phyloP scores from a whole-genome alignment of 1,140 invertebrate genomes.

The Ceratosolen solmsi region DNA sequence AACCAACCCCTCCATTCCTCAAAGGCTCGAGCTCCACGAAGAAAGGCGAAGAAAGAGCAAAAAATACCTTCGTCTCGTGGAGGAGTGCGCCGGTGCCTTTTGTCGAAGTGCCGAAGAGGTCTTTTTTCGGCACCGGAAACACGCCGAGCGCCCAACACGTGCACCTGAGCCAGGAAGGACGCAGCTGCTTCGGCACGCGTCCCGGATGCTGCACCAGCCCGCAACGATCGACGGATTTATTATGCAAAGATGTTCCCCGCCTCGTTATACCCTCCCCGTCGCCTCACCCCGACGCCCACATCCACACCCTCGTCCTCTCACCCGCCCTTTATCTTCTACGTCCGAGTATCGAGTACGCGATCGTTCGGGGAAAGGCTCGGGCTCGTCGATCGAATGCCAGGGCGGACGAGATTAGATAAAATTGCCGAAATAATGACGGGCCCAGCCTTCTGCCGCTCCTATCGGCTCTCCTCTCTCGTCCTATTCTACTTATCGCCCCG shows the following conservation, averaged over 20 bases:
- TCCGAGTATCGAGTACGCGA: background rate
- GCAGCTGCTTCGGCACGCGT: conserved; percentile 16
- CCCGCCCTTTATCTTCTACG: background rate
- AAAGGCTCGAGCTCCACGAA: no score
- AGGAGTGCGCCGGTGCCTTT: background rate
- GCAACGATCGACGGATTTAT: conserved; percentile 34
- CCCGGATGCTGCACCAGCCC: conserved; percentile 32
- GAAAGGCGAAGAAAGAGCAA: no score
- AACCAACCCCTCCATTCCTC: no score
- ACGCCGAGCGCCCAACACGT: background rate
- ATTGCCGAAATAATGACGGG: background rate
- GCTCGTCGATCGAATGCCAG: background rate
- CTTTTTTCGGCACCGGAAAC: conserved; percentile 24
- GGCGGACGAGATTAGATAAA: background rate
- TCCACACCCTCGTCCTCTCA: no score
- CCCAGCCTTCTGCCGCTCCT: no score
- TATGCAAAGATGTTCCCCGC: background rate
- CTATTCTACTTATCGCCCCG: no score
- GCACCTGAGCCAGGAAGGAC: conserved; percentile 4
- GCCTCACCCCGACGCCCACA: background rate
- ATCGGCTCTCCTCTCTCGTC: no score
- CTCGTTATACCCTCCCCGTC: background rate
- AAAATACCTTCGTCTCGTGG: no score
- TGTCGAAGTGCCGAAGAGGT: background rate
- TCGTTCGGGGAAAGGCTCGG: background rate